Evolutionary conservation across 2,113 vertebrate species (phyloP).

Genomic region (Barbus barbus): DNA sequence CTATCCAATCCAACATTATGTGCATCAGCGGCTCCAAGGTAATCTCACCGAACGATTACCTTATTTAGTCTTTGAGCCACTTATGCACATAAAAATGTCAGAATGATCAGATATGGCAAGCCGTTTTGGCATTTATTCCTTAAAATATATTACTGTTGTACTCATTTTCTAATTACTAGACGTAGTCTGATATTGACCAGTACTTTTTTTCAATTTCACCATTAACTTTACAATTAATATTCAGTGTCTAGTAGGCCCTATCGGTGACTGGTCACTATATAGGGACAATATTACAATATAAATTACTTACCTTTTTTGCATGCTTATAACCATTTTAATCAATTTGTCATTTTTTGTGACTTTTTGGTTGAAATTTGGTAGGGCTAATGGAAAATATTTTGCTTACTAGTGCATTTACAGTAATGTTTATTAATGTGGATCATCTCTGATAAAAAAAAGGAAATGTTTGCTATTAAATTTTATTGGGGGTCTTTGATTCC

Average conservation of each 20-base stretch:
- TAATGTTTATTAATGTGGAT: neutral
- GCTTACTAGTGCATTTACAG: neutral
- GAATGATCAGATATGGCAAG: neutral
- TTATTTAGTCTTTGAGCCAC: slow-evolving; percentile 8
- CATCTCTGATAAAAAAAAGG: neutral
- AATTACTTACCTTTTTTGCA: neutral
- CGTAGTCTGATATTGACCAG: neutral
- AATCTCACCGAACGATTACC: neutral
- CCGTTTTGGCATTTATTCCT: neutral
- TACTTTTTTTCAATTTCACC: neutral
- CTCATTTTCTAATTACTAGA: neutral
- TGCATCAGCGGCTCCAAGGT: neutral
- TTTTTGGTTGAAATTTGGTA: neutral
- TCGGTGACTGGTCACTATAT: neutral
- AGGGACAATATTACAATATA: no score
- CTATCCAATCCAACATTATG: neutral
- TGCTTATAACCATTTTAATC: neutral
- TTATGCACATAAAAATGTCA: neutral
- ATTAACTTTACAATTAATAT: neutral
- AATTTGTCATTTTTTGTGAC: neutral
- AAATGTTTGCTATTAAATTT: neutral
- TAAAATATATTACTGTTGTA: neutral
- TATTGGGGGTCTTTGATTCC: neutral
- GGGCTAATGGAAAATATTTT: neutral
- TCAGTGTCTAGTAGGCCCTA: neutral